These are phyloP conservation scores for Megastigmus dorsalis DNA, from an alignment of 2,888 invertebrate genomes.

Conservation along the genomic window DNA sequence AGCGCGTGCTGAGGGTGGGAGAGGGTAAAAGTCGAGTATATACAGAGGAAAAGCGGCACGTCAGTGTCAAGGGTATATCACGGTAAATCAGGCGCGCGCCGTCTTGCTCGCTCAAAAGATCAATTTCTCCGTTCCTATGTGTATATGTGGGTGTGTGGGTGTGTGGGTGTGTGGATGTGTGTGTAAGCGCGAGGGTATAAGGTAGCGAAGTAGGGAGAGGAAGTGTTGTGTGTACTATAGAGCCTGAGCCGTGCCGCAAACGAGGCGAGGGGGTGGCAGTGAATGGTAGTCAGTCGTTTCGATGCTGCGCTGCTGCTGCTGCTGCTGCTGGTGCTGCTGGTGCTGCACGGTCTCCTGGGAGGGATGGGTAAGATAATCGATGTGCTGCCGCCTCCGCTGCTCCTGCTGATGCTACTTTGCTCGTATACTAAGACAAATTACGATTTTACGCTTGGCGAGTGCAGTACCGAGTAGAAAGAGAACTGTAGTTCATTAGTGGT, in stretches of 20 bases:
- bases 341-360: background rate
- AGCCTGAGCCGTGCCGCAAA: too few species aligned
- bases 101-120: constrained; percentile 38
- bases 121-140: constrained; percentile 31
- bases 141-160: background rate
- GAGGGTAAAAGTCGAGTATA: background rate
- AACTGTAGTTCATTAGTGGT: too few species aligned
- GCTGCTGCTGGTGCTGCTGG: background rate
- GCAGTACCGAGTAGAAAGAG: too few species aligned
- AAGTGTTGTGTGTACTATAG: too few species aligned
- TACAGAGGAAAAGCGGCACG: background rate
- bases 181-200: background rate
- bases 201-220: too few species aligned
- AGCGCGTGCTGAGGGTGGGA: too few species aligned
- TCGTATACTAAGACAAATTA: constrained; percentile 3
- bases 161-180: background rate
- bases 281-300: background rate
- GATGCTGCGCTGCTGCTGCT: background rate
- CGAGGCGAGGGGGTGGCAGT: background rate
- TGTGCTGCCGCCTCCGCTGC: background rate
- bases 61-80: constrained; percentile 48
- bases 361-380: constrained; percentile 26
- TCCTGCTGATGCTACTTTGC: background rate
- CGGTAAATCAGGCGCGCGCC: constrained; percentile 27
- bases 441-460: background rate